Percentiles rank a stretch among this genome's conserved stretches.
phyloP scores from a whole-genome alignment of 2,797 vertebrate species.

The Leptoclinus maculatus region DNA sequence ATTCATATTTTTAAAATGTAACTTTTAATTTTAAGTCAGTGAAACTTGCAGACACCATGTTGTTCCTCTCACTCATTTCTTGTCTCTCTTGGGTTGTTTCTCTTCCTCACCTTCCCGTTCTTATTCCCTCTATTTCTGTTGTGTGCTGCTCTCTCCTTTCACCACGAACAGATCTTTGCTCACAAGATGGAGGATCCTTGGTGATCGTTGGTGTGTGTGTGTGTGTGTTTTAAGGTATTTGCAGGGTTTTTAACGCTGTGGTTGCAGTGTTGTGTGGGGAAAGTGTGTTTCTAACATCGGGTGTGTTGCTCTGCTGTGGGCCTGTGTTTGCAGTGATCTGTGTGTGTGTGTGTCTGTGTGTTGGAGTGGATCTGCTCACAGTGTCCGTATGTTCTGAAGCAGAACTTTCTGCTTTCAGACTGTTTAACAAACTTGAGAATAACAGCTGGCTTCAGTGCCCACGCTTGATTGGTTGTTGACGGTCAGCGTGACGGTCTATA shows the following conservation, averaged over 20 bases:
- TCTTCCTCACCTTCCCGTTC: neutral
- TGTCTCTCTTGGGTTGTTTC: neutral
- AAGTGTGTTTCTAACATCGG: neutral
- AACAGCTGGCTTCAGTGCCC: neutral
- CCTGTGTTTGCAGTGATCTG: conserved; percentile 38
- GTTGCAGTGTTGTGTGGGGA: conserved; percentile 61
- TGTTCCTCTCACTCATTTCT: neutral
- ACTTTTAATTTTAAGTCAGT: neutral
- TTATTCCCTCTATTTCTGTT: neutral
- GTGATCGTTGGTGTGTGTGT: conserved; percentile 54
- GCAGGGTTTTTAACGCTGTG: conserved; percentile 6
- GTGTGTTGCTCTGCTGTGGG: conserved; percentile 34
- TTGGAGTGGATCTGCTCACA: conserved; percentile 19
- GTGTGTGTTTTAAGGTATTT: conserved; percentile 16
- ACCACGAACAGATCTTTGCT: conserved; percentile 41
- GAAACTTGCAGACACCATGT: conserved; percentile 45
- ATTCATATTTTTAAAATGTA: neutral
- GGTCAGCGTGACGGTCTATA: too few species aligned
- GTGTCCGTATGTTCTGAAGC: conserved; percentile 46
- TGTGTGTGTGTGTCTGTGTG: conserved; percentile 36
- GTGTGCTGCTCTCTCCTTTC: conserved; percentile 21
- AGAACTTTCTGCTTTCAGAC: conserved; percentile 26
- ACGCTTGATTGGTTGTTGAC: conserved; percentile 9
- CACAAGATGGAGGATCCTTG: conserved; percentile 47
- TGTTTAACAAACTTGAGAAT: conserved; percentile 45